Percentiles rank a stretch among this genome's conserved stretches.
phyloP scores from a whole-genome alignment of 1,140 invertebrate species.

The Trachelipus rathkii region DNA sequence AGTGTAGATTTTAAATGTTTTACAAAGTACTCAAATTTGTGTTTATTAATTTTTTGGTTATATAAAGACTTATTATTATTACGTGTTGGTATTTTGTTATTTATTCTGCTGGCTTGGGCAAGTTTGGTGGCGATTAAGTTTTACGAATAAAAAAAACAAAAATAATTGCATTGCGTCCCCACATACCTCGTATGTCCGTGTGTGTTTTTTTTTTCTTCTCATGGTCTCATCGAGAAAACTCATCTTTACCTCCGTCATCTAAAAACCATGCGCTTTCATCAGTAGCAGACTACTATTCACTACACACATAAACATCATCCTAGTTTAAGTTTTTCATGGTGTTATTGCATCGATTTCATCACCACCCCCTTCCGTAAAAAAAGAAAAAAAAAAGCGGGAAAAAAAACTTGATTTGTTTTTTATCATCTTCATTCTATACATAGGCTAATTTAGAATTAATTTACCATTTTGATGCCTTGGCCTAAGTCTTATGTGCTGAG shows the following conservation, averaged over 20 bases:
- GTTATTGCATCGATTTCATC: too few relatives aligned
- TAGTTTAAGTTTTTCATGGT: neutral
- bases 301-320: neutral
- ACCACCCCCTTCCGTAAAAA: too few relatives aligned
- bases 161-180: constrained; percentile 1
- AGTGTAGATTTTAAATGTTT: neutral
- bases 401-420: too few relatives aligned
- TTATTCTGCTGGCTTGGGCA: neutral
- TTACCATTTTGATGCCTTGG: constrained; percentile 9
- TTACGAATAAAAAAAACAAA: too few relatives aligned
- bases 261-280: neutral
- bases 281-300: neutral
- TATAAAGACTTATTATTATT: neutral
- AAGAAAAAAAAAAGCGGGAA: too few relatives aligned
- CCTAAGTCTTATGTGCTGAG: constrained; percentile 9
- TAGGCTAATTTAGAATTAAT: constrained; percentile 5
- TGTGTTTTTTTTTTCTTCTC: neutral
- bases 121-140: constrained; percentile 2
- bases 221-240: neutral
- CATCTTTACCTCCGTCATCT: neutral
- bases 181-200: constrained; percentile 6
- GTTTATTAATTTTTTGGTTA: neutral
- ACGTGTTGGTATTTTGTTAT: constrained; percentile 2
- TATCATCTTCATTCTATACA: neutral
- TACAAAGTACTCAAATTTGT: neutral